These are phyloP conservation scores for Monodelphis domestica DNA, from an alignment of 2,797 vertebrate species.

Conservation along the genomic window DNA sequence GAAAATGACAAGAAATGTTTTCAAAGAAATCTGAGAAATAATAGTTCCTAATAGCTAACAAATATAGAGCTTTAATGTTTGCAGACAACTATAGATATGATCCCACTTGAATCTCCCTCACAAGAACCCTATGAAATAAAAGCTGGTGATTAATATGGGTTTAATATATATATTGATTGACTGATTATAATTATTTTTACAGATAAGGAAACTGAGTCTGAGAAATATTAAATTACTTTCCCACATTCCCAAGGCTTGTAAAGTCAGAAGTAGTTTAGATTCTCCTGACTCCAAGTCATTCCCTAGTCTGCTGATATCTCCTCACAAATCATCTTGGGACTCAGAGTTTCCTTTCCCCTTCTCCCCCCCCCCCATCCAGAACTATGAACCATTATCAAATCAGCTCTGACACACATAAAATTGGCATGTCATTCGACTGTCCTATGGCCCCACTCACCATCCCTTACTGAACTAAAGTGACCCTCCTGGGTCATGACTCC, in stretches of 20 bases:
- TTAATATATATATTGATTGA: neutral
- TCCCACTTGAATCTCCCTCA: neutral
- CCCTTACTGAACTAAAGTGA: neutral
- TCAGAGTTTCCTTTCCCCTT: neutral
- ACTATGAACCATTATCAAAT: neutral
- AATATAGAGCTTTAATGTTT: neutral
- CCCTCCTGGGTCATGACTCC: neutral
- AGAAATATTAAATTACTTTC: neutral
- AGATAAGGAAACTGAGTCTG: neutral
- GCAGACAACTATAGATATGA: neutral
- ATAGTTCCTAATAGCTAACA: neutral
- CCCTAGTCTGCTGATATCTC: neutral
- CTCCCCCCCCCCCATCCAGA: neutral
- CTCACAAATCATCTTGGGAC: neutral
- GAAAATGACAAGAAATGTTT: conserved; percentile 16
- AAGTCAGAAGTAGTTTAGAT: neutral
- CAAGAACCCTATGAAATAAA: neutral
- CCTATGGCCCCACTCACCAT: neutral
- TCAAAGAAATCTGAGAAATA: neutral
- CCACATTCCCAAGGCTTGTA: neutral
- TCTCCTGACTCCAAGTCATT: neutral
- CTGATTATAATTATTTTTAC: neutral
- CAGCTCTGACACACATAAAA: neutral
- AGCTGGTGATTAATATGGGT: neutral
- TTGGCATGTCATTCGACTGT: neutral